Conservation (phyloP, 2,888 invertebrate species). For the Tubiluchus corallicola region DNA sequence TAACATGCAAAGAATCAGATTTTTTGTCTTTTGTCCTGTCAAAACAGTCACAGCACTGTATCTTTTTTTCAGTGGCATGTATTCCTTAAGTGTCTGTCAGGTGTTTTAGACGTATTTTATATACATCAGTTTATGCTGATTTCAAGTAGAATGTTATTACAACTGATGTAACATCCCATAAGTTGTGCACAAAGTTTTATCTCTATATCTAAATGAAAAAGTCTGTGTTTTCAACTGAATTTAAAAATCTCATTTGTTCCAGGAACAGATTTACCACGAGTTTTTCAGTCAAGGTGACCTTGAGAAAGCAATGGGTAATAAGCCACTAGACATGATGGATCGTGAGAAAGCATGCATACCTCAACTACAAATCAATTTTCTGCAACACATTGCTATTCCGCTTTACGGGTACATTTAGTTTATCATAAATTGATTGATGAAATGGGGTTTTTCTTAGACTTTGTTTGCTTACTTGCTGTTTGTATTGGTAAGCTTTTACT, state of each 20-base stretch:
- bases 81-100: too few species aligned
- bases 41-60: slow-evolving; percentile 1
- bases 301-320: slow-evolving; percentile 55
- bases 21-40: slow-evolving; percentile 6
- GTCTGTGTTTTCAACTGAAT: slow-evolving; percentile 7
- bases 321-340: slow-evolving; percentile 58
- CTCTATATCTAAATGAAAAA: too few species aligned
- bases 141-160: too few species aligned
- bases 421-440: not conserved
- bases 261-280: slow-evolving; percentile 57
- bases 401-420: slow-evolving; percentile 34
- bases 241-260: slow-evolving; percentile 15
- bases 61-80: too few species aligned
- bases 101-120: too few species aligned
- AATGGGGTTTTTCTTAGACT: too few species aligned
- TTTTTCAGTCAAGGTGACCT: slow-evolving; percentile 71
- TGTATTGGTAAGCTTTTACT: too few species aligned
- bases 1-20: too few species aligned
- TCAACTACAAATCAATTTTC: slow-evolving; percentile 56
- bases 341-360: slow-evolving; percentile 61
- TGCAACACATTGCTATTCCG: slow-evolving; percentile 37
- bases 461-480: too few species aligned
- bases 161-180: too few species aligned
- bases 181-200: too few species aligned
- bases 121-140: too few species aligned